Conservation (phyloP, 1,140 invertebrate genomes). For the Drosophila paulistorum region DNA sequence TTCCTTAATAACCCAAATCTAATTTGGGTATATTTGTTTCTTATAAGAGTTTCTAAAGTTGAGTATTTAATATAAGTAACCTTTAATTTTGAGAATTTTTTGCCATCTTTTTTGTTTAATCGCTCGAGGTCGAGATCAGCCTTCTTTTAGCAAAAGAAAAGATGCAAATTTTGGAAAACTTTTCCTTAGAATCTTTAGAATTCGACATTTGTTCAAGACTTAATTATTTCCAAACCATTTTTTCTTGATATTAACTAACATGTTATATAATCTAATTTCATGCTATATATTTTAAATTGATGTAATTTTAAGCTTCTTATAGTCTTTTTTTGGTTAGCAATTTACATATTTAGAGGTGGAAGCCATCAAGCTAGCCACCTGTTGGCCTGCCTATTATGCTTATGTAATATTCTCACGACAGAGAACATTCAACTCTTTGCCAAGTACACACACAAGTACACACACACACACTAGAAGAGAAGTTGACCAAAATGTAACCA, state of each 20-base stretch:
- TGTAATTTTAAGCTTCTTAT: neutral
- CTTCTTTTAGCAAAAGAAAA: too few species aligned
- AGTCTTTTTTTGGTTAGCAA: neutral
- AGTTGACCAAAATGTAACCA: conserved; percentile 12
- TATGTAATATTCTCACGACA: conserved; percentile 5
- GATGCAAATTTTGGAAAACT: too few species aligned
- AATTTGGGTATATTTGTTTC: too few species aligned
- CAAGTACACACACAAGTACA: conserved; percentile 2
- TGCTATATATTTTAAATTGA: neutral
- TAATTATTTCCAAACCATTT: neutral
- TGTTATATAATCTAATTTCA: too few species aligned
- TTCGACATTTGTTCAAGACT: neutral
- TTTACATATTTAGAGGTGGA: neutral
- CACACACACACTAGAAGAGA: neutral
- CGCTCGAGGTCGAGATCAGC: too few species aligned
- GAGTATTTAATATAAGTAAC: too few species aligned
- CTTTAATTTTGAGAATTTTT: too few species aligned
- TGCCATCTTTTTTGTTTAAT: too few species aligned
- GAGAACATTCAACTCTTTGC: conserved; percentile 45
- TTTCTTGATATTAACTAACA: too few species aligned
- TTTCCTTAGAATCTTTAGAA: too few species aligned
- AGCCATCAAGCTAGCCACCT: neutral
- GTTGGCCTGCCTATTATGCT: neutral
- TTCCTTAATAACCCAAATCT: neutral
- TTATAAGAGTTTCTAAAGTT: too few species aligned